phyloP scores from a whole-genome alignment of 1,140 invertebrate species.

The Odontomachus brunneus region DNA sequence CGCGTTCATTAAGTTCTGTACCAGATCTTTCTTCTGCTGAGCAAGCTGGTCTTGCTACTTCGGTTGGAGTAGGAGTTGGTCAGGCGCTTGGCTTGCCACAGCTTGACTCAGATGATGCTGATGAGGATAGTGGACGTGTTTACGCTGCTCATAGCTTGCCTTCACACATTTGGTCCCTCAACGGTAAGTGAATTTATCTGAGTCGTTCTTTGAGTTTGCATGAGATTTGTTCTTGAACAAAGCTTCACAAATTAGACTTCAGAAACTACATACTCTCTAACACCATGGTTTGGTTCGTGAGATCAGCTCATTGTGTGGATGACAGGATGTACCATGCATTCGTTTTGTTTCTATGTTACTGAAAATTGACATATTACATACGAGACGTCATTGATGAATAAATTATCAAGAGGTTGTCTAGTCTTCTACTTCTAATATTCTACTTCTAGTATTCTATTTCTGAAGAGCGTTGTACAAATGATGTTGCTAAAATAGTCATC shows the following conservation, averaged over 20 bases:
- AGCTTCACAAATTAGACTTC: not conserved
- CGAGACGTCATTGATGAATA: not conserved
- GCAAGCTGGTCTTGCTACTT: constrained; percentile 78
- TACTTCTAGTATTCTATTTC: not conserved
- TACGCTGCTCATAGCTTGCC: constrained; percentile 95
- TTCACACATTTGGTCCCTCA: constrained; percentile 95
- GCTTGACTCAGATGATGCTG: constrained; percentile 82
- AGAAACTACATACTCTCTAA: not conserved
- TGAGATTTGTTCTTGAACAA: not conserved
- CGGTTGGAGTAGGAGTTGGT: constrained; percentile 82
- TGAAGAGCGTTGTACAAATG: not conserved
- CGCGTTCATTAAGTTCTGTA: constrained; percentile 93
- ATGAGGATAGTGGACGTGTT: constrained; percentile 88
- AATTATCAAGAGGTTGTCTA: not conserved
- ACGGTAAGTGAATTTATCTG: constrained; percentile 88
- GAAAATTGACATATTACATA: not conserved
- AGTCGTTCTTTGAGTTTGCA: not conserved
- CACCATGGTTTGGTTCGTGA: not conserved
- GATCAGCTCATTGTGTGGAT: not conserved
- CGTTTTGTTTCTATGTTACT: not conserved
- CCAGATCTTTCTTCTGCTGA: constrained; percentile 88
- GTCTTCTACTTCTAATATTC: not conserved
- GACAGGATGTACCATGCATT: not conserved
- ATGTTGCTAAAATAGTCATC: not conserved
- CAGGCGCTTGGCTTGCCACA: constrained; percentile 82